Percentiles rank a stretch among this genome's conserved stretches.
phyloP scores from a whole-genome alignment of 2,888 invertebrate species.

The Glaucopsyche alexis region DNA sequence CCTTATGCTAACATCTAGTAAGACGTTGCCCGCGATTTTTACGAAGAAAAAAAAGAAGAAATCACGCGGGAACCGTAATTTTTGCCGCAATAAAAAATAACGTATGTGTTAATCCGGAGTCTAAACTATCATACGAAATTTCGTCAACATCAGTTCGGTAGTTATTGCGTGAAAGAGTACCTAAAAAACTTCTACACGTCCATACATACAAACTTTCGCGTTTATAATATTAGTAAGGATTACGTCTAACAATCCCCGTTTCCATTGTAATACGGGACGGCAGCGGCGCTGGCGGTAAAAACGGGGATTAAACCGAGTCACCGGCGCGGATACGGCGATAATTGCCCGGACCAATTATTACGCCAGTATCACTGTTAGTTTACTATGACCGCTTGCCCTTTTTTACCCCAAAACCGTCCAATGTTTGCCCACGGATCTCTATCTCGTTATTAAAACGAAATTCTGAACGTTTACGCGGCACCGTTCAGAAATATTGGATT shows the following conservation, averaged over 20 bases:
- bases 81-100: no score
- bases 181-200: no score
- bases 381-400: slow-evolving; percentile 42
- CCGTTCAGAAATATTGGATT: slow-evolving; percentile 48
- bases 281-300: slow-evolving; percentile 41
- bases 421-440: slow-evolving; percentile 46
- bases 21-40: no score
- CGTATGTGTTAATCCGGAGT: no score
- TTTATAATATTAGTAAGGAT: no score
- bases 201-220: no score
- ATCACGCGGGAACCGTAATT: no score
- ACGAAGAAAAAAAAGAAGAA: no score
- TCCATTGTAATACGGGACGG: slow-evolving; percentile 30
- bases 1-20: no score
- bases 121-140: no score
- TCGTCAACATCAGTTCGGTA: no score
- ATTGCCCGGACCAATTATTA: slow-evolving; percentile 49
- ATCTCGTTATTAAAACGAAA: slow-evolving; percentile 51
- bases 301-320: slow-evolving; percentile 43
- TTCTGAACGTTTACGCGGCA: slow-evolving; percentile 42
- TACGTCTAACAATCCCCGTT: background rate
- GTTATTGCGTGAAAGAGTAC: no score
- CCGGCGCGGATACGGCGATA: slow-evolving; percentile 43
- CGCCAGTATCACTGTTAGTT: slow-evolving; percentile 44
- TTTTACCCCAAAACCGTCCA: slow-evolving; percentile 45